Evolutionary conservation across 1,140 invertebrate genomes (phyloP).

Genomic region (Dreissena rostriformis): DNA sequence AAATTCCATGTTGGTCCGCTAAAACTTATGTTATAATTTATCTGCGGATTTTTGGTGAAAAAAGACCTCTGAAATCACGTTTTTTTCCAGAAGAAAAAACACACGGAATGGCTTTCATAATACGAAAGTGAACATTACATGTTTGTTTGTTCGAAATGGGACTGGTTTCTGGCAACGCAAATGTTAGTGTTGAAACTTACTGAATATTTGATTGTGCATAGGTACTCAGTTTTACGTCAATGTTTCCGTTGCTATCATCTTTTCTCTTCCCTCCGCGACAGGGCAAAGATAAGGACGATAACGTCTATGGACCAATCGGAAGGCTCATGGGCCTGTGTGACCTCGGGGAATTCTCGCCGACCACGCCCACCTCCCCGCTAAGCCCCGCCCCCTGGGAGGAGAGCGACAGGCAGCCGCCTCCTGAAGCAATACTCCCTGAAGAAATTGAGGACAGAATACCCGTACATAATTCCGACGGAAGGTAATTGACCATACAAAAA

Average conservation of each 20-base stretch:
- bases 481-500: slow-evolving; percentile 45
- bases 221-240: too few relatives aligned
- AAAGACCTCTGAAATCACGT: too few relatives aligned
- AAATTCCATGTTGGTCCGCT: too few relatives aligned
- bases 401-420: slow-evolving; percentile 54
- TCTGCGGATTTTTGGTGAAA: too few relatives aligned
- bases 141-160: background rate
- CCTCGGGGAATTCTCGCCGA: slow-evolving; percentile 42
- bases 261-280: slow-evolving; percentile 9
- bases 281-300: slow-evolving; percentile 54
- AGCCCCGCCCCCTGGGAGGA: slow-evolving; percentile 8
- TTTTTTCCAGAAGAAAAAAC: too few relatives aligned
- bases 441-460: slow-evolving; percentile 73
- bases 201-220: too few relatives aligned
- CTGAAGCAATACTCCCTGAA: slow-evolving; percentile 70
- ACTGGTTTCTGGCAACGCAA: slow-evolving; percentile 52
- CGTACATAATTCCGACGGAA: slow-evolving; percentile 73
- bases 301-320: slow-evolving; percentile 64
- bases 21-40: too few relatives aligned
- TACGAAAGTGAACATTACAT: too few relatives aligned
- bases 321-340: slow-evolving; percentile 55
- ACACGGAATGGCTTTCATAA: too few relatives aligned
- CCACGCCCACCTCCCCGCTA: background rate
- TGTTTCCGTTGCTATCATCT: too few relatives aligned
- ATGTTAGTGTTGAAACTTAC: slow-evolving; percentile 39